phyloP scores from a whole-genome alignment of 2,113 vertebrate genomes.

The Diphyllodes magnificus region DNA sequence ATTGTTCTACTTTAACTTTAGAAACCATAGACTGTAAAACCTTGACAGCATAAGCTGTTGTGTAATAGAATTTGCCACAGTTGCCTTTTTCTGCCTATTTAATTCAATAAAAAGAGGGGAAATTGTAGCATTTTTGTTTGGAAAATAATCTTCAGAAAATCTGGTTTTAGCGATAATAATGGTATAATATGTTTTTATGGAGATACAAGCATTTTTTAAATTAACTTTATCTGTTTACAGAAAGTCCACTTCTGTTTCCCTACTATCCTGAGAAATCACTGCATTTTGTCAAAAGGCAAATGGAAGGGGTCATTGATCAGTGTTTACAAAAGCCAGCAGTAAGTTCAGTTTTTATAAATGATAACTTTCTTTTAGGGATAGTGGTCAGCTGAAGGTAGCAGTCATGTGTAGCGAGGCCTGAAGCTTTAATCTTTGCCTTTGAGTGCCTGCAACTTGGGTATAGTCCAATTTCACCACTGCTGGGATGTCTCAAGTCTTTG shows the following conservation, averaged over 20 bases:
- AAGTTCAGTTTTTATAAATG: constrained; percentile 55
- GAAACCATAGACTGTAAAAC: not conserved
- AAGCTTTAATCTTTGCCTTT: not conserved
- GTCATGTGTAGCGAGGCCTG: not conserved
- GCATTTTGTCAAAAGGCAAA: constrained; percentile 93
- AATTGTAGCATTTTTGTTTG: not conserved
- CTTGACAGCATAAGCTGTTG: not conserved
- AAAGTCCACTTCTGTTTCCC: constrained; percentile 92
- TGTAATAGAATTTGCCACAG: not conserved
- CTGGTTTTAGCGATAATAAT: not conserved
- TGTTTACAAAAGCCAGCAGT: constrained; percentile 95
- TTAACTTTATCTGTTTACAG: constrained; percentile 63
- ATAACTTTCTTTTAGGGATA: not conserved
- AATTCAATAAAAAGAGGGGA: not conserved
- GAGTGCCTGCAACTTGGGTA: not conserved
- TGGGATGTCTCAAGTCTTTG: not conserved
- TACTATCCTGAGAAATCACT: constrained; percentile 93
- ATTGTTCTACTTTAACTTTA: not conserved
- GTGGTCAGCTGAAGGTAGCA: not conserved
- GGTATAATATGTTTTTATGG: not conserved
- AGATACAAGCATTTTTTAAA: not conserved
- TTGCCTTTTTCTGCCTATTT: not conserved
- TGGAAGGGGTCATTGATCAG: constrained; percentile 88
- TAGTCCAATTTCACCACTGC: not conserved
- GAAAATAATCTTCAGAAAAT: not conserved